Percentiles rank a stretch among this genome's conserved stretches.
Conservation (phyloP, 1,140 invertebrate species). For the Aphelenchoides fujianensis region DNA sequence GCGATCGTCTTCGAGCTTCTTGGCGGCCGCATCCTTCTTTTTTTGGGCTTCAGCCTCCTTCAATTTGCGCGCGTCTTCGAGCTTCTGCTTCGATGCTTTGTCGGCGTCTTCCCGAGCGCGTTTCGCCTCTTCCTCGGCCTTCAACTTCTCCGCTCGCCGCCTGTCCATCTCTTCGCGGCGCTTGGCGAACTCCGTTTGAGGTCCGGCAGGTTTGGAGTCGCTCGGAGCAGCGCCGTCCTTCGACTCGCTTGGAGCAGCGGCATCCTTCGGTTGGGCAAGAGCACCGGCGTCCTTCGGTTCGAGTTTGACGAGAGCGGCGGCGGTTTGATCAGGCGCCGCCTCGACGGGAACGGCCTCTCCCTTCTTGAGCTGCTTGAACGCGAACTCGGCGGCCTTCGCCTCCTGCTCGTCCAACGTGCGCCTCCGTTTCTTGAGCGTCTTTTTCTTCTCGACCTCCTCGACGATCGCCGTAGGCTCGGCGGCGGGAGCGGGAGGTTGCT, state of each 20-base stretch:
- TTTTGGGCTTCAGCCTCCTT: not conserved
- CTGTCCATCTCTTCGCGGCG: conserved; percentile 7
- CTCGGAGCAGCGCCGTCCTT: too few relatives aligned
- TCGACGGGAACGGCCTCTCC: not conserved
- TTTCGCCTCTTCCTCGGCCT: not conserved
- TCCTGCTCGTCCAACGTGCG: too few relatives aligned
- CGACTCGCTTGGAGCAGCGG: too few relatives aligned
- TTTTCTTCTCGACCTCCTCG: too few relatives aligned
- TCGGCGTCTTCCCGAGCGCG: not conserved
- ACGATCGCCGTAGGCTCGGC: too few relatives aligned
- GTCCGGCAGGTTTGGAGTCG: not conserved
- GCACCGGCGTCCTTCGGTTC: too few relatives aligned
- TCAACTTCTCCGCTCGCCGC: not conserved
- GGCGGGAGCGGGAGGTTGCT: too few relatives aligned
- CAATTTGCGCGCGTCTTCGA: not conserved
- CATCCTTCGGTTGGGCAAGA: too few relatives aligned
- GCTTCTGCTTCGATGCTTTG: not conserved
- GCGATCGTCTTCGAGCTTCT: not conserved
- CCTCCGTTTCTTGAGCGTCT: too few relatives aligned
- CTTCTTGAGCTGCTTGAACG: conserved; percentile 4
- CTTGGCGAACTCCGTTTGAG: not conserved
- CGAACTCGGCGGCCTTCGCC: not conserved
- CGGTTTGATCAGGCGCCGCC: conserved; percentile 3
- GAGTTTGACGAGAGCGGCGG: not conserved
- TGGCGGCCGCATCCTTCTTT: not conserved